Evolutionary conservation across 2,113 vertebrate genomes (phyloP).

Genomic region (Shinisaurus crocodilurus): DNA sequence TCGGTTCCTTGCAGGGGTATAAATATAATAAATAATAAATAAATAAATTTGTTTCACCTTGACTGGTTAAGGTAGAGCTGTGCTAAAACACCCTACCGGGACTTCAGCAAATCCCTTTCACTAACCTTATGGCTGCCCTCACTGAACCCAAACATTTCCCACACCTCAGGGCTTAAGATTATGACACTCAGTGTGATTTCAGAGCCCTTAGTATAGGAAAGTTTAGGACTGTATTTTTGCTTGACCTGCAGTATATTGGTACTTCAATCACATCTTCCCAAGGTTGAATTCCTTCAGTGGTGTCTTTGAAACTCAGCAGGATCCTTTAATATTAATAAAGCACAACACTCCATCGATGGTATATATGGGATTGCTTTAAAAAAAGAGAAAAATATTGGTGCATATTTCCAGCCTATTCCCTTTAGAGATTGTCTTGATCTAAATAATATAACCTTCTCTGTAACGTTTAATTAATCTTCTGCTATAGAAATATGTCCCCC

Average conservation of each 20-base stretch:
- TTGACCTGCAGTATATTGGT: background rate
- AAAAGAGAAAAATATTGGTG: background rate
- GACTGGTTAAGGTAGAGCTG: background rate
- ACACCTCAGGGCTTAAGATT: background rate
- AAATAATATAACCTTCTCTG: slow-evolving; percentile 47
- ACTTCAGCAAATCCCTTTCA: background rate
- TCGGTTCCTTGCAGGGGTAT: too few relatives aligned
- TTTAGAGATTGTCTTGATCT: slow-evolving; percentile 47
- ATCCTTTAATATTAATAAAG: slow-evolving; percentile 44
- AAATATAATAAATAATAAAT: too few relatives aligned
- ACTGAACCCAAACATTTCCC: slow-evolving; percentile 3
- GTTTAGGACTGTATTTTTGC: background rate
- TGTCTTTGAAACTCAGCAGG: slow-evolving; percentile 28
- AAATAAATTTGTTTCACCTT: background rate
- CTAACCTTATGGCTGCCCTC: background rate
- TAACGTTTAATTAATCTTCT: slow-evolving; percentile 61
- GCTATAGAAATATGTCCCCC: slow-evolving; percentile 28
- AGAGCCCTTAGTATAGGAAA: background rate
- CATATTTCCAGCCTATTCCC: slow-evolving; percentile 13
- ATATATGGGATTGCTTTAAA: background rate
- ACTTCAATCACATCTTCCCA: slow-evolving; percentile 36
- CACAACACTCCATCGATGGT: slow-evolving; percentile 2
- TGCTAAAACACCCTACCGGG: background rate
- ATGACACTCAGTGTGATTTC: slow-evolving; percentile 14
- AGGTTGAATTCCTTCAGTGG: slow-evolving; percentile 22